Base-by-base conservation (phyloP, 2,888 invertebrate species). In the Ectemnius lituratus region DNA sequence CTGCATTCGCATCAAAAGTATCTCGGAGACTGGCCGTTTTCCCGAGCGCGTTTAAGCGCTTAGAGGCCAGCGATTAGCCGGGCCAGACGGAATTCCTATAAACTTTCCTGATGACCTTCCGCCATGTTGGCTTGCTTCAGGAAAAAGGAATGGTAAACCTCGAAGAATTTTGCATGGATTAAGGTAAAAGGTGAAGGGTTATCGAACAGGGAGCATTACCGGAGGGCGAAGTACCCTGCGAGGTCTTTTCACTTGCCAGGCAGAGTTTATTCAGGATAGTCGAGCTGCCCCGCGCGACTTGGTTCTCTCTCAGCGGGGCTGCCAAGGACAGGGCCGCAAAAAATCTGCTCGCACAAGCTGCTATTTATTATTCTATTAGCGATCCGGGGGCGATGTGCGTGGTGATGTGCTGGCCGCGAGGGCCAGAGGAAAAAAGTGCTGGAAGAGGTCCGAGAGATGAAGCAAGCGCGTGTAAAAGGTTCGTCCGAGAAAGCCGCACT, bases 281-380 rank as follows among this genome's bases (percentile, higher is more conserved):
- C 5, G 52, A 16, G 52, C 16, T 47, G 52, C 16, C 14, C 52
- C 8, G 66, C 56, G 65, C 71, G 65, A 74, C 74, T 75, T 58
- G 58, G 16, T 27, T 23, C 49, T 20, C 72, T 57, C 37, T 6
- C 37, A 37, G 37, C 37, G 37, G 37, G 37, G 47, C 52, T 13
- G 74, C n/a, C 67, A 59, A 70, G 62, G 72, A 80, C 77, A 73
- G 70, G 73, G 72, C 73, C 75, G 81, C 79, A 83, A 86, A 84
- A 86, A 87, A 83, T 84, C 67, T 69, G 75, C 73, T 67, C 76
- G 70, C 68, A 74, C 81, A 72, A 73, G 64, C 77, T 67, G 81
- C 73, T 87, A 88, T 89, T 89, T 89, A 89, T 89, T 89, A 89
- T 89, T 89, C 87, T 88, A 89, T 89, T 87, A 88, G 84, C 83